Percentiles rank a stretch among this genome's conserved stretches.
These are phyloP conservation scores for Laterallus jamaicensis DNA, from an alignment of 2,113 vertebrate species.

Conservation along the genomic window DNA sequence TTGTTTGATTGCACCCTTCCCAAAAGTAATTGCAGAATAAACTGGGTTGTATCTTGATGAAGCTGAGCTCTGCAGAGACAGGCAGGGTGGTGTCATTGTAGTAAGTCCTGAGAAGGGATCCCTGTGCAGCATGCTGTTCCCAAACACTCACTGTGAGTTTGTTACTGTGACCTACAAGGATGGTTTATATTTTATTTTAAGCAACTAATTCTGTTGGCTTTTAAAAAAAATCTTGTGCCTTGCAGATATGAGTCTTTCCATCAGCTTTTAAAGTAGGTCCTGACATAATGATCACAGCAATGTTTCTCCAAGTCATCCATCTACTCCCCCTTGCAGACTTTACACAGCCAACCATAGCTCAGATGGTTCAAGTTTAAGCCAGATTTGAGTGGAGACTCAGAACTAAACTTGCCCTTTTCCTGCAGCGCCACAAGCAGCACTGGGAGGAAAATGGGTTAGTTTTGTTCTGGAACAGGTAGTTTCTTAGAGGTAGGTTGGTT, in stretches of 20 bases:
- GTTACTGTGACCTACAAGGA: rapidly evolving
- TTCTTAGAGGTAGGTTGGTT: not conserved
- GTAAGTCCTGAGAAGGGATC: not conserved
- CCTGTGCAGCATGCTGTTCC: not conserved
- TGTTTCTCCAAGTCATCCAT: not conserved
- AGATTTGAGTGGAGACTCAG: not conserved
- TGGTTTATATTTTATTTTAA: not conserved
- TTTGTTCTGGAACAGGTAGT: not conserved
- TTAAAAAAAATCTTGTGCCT: not conserved
- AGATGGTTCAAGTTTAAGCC: not conserved
- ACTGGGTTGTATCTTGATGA: not conserved
- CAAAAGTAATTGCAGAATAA: not conserved
- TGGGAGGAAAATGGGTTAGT: not conserved
- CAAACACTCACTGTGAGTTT: not conserved
- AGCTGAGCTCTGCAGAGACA: not conserved
- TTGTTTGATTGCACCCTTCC: not conserved
- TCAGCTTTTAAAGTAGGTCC: too few species aligned
- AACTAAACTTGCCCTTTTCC: not conserved
- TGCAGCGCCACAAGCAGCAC: not conserved
- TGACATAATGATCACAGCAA: too few species aligned
- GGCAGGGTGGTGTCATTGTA: not conserved
- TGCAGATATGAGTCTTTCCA: not conserved
- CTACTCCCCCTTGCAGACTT: not conserved
- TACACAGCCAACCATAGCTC: not conserved
- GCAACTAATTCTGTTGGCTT: not conserved